Evolutionary conservation across 2,888 invertebrate genomes (phyloP), one percentile per base, ranked within the genome.

Genomic region (Melanargia galathea): DNA sequence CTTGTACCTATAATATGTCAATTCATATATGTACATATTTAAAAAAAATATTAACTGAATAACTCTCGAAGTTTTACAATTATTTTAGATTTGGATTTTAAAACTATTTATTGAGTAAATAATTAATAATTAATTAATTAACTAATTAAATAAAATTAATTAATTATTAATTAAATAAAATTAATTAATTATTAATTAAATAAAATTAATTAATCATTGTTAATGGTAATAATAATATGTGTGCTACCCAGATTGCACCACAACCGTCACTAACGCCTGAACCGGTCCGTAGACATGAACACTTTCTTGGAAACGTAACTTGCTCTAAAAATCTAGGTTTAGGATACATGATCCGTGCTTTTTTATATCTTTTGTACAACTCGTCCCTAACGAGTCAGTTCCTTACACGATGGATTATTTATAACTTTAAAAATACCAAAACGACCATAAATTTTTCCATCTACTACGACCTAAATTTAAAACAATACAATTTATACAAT

Each of bases 381-480:
- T 81, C 88, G 81, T 55, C 56, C 22, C 63, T 22, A 40, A 43
- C 81, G 82, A 82, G 83, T 78, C 71, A 81, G 85, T 87, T 86
- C 85, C 85, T 83, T 83, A 86, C 80, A 80, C 80, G 86, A 85
- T 86, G 81, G 70, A 84, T 81, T 74, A 80, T 84, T 86, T 83
- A 88, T 89, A 90, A 87, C 87, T 88, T 90, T 90, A 89, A 90
- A 89, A 88, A 87, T 90, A 83, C 90, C 90, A 87, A 91, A 59
- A 91, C 90, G 82, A 87, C 83, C 86, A 88, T 90, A 90, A 90
- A 86, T 87, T 90, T 90, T 89, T 86, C 85, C 87, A 81, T 89
- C 88, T 88, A 87, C 88, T 90, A 90, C 86, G 88, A 89, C 86
- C 91, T 90, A 90, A 90, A 90, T 88, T 90, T 90, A 90, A 90